phyloP scores from a whole-genome alignment of 1,140 invertebrate genomes.

The Aradophagus sp. region DNA sequence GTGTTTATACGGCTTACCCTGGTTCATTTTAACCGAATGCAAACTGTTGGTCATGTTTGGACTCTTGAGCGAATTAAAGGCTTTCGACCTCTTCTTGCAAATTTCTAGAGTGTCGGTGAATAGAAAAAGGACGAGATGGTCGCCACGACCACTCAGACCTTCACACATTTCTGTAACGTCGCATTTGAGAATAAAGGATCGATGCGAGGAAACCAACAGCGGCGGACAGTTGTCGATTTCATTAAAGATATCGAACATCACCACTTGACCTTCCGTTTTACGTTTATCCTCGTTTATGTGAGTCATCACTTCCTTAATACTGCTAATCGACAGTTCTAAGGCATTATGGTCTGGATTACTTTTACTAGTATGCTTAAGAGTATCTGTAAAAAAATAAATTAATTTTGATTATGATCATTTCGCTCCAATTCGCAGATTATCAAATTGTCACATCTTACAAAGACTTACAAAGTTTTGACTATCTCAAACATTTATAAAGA shows the following conservation, averaged over 20 bases:
- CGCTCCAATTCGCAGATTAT: too few relatives aligned
- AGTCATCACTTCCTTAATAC: constrained; percentile 94
- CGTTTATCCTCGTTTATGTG: constrained; percentile 98
- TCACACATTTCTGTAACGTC: constrained; percentile 94
- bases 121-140: constrained; percentile 90
- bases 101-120: constrained; percentile 96
- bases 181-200: constrained; percentile 88
- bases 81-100: constrained; percentile 89
- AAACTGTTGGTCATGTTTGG: constrained; percentile 79
- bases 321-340: constrained; percentile 88
- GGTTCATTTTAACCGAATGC: constrained; percentile 77
- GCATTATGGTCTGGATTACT: constrained; percentile 89
- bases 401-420: too few relatives aligned
- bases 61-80: constrained; percentile 82
- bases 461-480: too few relatives aligned
- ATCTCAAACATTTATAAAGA: too few relatives aligned
- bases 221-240: constrained; percentile 98
- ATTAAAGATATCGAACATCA: constrained; percentile 97
- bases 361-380: constrained; percentile 91
- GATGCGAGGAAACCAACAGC: constrained; percentile 92
- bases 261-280: constrained; percentile 94
- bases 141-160: constrained; percentile 88
- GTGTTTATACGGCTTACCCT: constrained; percentile 91
- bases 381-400: constrained; percentile 88
- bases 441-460: too few relatives aligned